Base-by-base conservation (phyloP, 37 sponge, comb jelly and placozoan species). In the Diacarnus erythraeanus region DNA sequence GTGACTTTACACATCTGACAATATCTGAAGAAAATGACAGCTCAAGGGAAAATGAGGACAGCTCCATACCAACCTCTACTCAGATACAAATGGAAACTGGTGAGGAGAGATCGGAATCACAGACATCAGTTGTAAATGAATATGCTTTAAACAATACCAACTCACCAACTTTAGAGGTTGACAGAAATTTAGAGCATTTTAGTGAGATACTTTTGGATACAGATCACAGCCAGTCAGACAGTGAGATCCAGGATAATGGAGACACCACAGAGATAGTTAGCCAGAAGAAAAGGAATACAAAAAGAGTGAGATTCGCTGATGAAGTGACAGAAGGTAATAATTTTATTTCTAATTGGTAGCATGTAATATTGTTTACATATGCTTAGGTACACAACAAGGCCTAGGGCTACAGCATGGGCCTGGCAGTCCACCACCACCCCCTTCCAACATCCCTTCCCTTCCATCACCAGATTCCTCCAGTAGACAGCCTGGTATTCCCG, bases 261-360 rank as follows among this genome's bases (percentile, higher is more conserved):
- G 80, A 44, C 8, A 57, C 43, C 22, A 42, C 54, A 42, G 70
- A 39, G 1, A 3, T 35, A 54, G 15, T 31, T 21, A 39, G 6
- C 3, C 22, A 29, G 59, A 58, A 5, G 3, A 71, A 9, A 12
- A 71, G 2, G 59, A 23, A 56, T 3, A 63, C 6, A 31, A 82
- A 72, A 44, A 51, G 69, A 10, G 84, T 83, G 0, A 30, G 84
- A 57, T 83, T 83, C 76, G 84, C 84, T 26, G 84, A 83, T 67
- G 74, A 73, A 64, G 54, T 64, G 34, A 10, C 33, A 65, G 66
- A 31, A 65, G 66, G 35, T 31, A 65, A 31, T 25, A 30, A 30
- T 15, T n/a, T n/a, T n/a, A n/a, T n/a, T n/a, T n/a, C n/a, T n/a
- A n/a, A 17, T 59, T 4, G 60, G 4, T 59, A 17, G 60, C 2